Base-by-base conservation (phyloP, 2,888 invertebrate species). In the Allolobophora icterica region DNA sequence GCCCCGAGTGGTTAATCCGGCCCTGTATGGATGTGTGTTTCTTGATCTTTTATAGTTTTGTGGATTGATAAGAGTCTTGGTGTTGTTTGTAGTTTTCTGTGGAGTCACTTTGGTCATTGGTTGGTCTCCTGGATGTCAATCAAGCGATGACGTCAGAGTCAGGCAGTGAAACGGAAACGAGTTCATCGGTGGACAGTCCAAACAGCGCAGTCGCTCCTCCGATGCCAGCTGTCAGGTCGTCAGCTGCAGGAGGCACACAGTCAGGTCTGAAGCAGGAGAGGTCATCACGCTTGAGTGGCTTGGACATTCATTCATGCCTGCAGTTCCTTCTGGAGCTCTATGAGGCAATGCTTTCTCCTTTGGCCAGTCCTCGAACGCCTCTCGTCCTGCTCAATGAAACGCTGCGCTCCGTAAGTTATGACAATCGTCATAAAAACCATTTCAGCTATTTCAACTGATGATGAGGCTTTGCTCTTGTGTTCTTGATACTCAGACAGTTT, bases 291-390 rank as follows among this genome's bases (percentile, higher is more conserved):
- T 30, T 89, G 24, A 83, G 90, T 40, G 95, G 94, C 24, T 93
- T 99, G 83, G 99, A 99, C 95, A 96, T 98, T 52, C 97, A 97
- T 95, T 99, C 99, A 92, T 99, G 99, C 95, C 96, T 99, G 91
- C 98, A 98, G 95, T 97, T 99, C 94, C 96, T 99, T 34, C 97
- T 98, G 95, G 99, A 99, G 95, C 97, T 99, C 58, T 98, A 98
- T 93, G 97, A 97, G 1, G 98, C 98, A 91, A 97, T 97, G 96
- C 95, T 97, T 92, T 96, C 96, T 90, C 95, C 96, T 24, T 89
- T 30, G 13, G 93, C 94, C 90, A 94, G 92, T 91, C 94, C 94
- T 34, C 94, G 94, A 90, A 94, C 94, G 35, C 95, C 95, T 3
- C 94, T 96, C 34, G 92, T 92, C 93, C 93, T 95, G 90, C 94